phyloP scores from a whole-genome alignment of 2,797 vertebrate species.

The Nothura maculosa region DNA sequence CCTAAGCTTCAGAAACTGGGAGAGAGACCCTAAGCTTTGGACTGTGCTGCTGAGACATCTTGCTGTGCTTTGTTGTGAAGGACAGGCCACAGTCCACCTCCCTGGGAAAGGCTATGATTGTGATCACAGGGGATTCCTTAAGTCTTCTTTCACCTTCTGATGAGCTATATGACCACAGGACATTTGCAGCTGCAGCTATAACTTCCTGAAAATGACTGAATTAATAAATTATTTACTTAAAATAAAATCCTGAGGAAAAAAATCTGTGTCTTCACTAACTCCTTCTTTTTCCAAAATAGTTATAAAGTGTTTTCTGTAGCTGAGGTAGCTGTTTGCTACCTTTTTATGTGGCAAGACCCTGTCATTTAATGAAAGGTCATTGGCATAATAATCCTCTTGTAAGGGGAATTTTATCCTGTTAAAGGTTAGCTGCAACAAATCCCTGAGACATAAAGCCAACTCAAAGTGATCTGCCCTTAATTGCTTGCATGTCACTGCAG shows the following conservation, averaged over 20 bases:
- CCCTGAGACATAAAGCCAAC: slow-evolving; percentile 11
- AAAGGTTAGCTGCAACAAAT: slow-evolving; percentile 28
- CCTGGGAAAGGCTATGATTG: neutral
- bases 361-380: slow-evolving; percentile 16
- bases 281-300: neutral
- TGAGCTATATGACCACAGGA: neutral
- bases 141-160: neutral
- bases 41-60: neutral
- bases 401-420: slow-evolving; percentile 44
- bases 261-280: neutral
- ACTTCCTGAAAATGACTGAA: neutral
- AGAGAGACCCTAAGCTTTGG: neutral
- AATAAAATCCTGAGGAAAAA: neutral
- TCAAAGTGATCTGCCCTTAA: slow-evolving; percentile 22
- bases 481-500: slow-evolving; percentile 3
- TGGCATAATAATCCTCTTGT: slow-evolving; percentile 31
- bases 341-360: neutral
- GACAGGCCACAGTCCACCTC: neutral
- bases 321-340: neutral
- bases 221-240: neutral
- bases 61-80: neutral
- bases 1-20: neutral
- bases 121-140: no score
- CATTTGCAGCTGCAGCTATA: neutral
- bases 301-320: neutral